Conservation (phyloP, 1,140 invertebrate species). For the Proctacanthus coquilletti region DNA sequence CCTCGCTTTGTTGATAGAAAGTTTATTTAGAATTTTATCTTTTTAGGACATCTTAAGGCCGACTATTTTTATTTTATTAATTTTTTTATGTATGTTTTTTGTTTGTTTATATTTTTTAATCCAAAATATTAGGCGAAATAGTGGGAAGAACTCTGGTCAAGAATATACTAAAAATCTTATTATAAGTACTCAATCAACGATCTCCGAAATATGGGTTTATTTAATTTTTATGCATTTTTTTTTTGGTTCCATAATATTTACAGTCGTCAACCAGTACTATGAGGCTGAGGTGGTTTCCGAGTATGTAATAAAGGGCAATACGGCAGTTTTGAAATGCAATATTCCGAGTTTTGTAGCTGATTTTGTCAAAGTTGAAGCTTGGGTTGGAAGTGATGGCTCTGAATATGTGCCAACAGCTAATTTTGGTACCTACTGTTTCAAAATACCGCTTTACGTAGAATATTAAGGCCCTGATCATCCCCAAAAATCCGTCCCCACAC, state of each 20-base stretch:
- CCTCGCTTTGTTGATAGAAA: neutral
- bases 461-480: too few relatives aligned
- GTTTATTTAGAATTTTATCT: neutral
- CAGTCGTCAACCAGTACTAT: conserved; percentile 82
- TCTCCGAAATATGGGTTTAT: neutral
- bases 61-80: neutral
- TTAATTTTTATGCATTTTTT: too few relatives aligned
- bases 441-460: too few relatives aligned
- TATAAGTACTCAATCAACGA: too few relatives aligned
- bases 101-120: neutral
- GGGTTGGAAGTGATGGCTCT: conserved; percentile 63
- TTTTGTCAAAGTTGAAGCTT: conserved; percentile 77
- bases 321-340: conserved; percentile 80
- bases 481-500: too few relatives aligned
- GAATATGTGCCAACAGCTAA: conserved; percentile 37
- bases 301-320: conserved; percentile 83
- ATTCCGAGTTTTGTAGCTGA: conserved; percentile 85
- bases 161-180: too few relatives aligned
- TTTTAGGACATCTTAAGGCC: too few relatives aligned
- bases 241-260: too few relatives aligned
- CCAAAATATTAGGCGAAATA: too few relatives aligned
- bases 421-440: conserved; percentile 24
- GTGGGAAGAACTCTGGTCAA: too few relatives aligned
- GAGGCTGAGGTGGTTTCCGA: conserved; percentile 84
- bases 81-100: neutral